Percentiles rank a stretch among this genome's conserved stretches.
Conservation (phyloP, 2,888 invertebrate species). For the Drosophila fulvimacula region DNA sequence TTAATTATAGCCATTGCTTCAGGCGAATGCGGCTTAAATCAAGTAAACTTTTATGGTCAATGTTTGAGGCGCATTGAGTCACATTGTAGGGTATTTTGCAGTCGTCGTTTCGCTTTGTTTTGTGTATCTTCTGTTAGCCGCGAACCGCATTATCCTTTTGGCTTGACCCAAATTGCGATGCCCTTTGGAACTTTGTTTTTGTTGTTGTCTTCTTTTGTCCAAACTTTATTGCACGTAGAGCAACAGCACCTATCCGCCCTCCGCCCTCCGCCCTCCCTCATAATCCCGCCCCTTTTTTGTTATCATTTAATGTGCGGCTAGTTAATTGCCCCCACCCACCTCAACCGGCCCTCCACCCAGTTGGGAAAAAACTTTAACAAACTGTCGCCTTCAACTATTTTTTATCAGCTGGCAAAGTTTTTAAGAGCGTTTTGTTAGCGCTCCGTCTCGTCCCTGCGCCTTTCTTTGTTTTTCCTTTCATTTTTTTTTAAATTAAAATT, state of each 20-base stretch:
- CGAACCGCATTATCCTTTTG: slow-evolving; percentile 70
- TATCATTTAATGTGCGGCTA: slow-evolving; percentile 72
- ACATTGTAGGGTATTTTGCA: slow-evolving; percentile 3
- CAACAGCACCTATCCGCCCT: slow-evolving; percentile 19
- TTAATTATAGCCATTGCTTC: not conserved
- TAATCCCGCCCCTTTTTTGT: slow-evolving; percentile 31
- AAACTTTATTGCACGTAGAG: slow-evolving; percentile 49
- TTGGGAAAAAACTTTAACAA: slow-evolving; percentile 43
- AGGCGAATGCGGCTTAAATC: too few relatives aligned
- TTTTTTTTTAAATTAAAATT: not conserved
- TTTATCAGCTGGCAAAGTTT: slow-evolving; percentile 60
- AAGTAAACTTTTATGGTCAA: too few relatives aligned
- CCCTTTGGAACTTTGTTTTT: slow-evolving; percentile 31
- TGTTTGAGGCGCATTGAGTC: too few relatives aligned
- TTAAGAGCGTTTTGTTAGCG: slow-evolving; percentile 24
- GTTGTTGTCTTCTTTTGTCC: slow-evolving; percentile 49
- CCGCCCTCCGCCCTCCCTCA: too few relatives aligned
- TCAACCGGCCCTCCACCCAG: not conserved
- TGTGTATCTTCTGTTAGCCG: slow-evolving; percentile 38
- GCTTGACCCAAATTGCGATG: slow-evolving; percentile 71
- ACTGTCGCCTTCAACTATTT: slow-evolving; percentile 63
- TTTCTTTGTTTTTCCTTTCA: not conserved
- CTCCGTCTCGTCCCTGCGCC: not conserved
- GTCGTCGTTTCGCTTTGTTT: slow-evolving; percentile 2
- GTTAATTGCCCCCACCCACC: slow-evolving; percentile 62